Conservation (phyloP, 1,140 invertebrate species). For the Bombus fervidus region DNA sequence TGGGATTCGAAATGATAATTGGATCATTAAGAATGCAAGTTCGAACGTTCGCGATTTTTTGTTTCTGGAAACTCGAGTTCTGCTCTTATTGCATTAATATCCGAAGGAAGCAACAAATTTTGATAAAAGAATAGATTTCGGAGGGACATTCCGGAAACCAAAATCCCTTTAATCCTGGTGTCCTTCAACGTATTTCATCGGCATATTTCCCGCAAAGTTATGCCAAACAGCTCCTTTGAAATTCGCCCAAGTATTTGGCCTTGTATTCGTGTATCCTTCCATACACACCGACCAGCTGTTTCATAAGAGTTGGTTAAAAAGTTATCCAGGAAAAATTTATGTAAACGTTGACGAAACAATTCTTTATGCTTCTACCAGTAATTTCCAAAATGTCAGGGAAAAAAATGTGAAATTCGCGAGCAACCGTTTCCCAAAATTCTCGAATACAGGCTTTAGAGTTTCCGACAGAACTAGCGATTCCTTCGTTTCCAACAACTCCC, state of each 20-base stretch:
- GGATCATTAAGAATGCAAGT: not conserved
- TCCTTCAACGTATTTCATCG: conserved; percentile 3
- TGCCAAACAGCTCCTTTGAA: conserved; percentile 53
- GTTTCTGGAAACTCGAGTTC: not conserved
- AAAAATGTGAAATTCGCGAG: not conserved
- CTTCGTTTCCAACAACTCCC: not conserved
- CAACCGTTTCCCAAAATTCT: not conserved
- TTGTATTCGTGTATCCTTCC: not conserved
- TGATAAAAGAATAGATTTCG: not conserved
- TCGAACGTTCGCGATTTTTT: not conserved
- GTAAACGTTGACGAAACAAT: conserved; percentile 1
- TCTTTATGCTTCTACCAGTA: not conserved
- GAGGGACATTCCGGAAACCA: not conserved
- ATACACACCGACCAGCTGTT: not conserved
- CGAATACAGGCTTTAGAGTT: not conserved
- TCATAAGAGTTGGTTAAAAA: not conserved
- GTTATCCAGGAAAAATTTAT: not conserved
- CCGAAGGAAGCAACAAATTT: not conserved
- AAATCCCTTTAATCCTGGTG: conserved; percentile 1
- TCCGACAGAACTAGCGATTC: not conserved
- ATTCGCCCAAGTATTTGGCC: conserved; percentile 34
- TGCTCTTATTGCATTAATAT: too few relatives aligned
- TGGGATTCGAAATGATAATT: too few relatives aligned
- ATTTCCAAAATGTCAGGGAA: not conserved
- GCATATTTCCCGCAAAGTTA: conserved; percentile 37